Evolutionary conservation across 2,888 invertebrate genomes (phyloP), one percentile per base, ranked within the genome.

Genomic region (Kuschelorhynchus macadamiae): DNA sequence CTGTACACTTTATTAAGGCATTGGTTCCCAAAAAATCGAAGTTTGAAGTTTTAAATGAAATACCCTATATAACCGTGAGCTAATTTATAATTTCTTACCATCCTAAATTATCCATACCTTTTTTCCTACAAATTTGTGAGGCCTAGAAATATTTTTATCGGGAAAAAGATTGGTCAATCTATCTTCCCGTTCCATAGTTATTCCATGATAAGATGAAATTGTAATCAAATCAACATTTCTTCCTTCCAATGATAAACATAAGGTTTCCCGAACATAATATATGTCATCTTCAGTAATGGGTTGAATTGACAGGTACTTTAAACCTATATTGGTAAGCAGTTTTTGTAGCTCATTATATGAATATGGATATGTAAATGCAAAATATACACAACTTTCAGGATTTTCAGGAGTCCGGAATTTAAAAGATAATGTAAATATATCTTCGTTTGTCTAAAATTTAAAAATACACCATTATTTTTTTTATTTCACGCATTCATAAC

Each of bases 281-380:
- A 96, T 91, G 72, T 92, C 92, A 77, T 92, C 92, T 0, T 83
- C 77, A 57, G 80, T 81, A 1, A 72, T 39, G 7, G 75, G 75
- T 53, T 75, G 67, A 0, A 84, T 81, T 0, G 85, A 85, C 16
- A 86, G 77, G 85, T 89, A 87, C 81, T 87, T 88, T 64, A 83
- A 74, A 79, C 95, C 94, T 47, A 94, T 88, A 50, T 87, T 87
- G 72, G 87, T 87, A 20, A 96, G 85, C 76, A 90, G 88, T 71
- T 90, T 89, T 82, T 94, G 93, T 55, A 93, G 86, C 77, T 96
- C 95, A 0, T 88, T 87, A 80, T 94, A 96, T 0, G 95, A 92
- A 84, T 91, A 96, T 1, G 96, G 96, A 83, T 93, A 96, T 4
- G 95, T 95, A 83, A 96, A 96, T 0, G 96, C 95, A 85, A 96